A percentile compares a stretch with the other conserved stretches of the same genome.
phyloP scores from a whole-genome alignment of 2,888 invertebrate species.

The Helleia helle region DNA sequence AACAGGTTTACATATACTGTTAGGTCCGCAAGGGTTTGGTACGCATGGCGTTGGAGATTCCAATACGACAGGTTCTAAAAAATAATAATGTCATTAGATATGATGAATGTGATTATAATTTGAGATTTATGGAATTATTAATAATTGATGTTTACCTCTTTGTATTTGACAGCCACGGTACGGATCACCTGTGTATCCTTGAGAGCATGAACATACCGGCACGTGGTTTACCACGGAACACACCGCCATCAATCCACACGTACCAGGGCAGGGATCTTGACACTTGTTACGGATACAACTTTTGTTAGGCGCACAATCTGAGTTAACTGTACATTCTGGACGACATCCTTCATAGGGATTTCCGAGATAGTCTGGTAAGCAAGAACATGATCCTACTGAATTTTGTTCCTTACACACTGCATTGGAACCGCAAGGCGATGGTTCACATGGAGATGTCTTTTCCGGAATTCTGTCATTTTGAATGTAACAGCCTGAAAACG shows the following conservation, averaged over 20 bases:
- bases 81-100: no score
- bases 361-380: slow-evolving; percentile 81
- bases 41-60: slow-evolving; percentile 74
- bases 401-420: slow-evolving; percentile 76
- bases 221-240: slow-evolving; percentile 83
- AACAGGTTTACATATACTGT: slow-evolving; percentile 80
- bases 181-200: slow-evolving; percentile 83
- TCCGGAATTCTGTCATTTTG: slow-evolving; percentile 54
- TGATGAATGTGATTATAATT: no score
- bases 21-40: slow-evolving; percentile 84
- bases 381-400: slow-evolving; percentile 78
- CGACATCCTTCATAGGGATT: slow-evolving; percentile 86
- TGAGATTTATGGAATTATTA: no score
- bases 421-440: slow-evolving; percentile 78
- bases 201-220: slow-evolving; percentile 78
- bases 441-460: slow-evolving; percentile 70
- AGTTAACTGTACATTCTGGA: slow-evolving; percentile 82
- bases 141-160: slow-evolving; percentile 38
- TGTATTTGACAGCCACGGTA: slow-evolving; percentile 74
- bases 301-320: slow-evolving; percentile 80
- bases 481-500: slow-evolving; percentile 75
- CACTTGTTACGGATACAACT: slow-evolving; percentile 84
- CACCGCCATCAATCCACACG: slow-evolving; percentile 80
- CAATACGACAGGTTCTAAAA: slow-evolving; percentile 40
- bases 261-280: slow-evolving; percentile 84